These are phyloP conservation scores for Idaea dimidiata DNA, from an alignment of 2,888 invertebrate genomes.

Conservation along the genomic window DNA sequence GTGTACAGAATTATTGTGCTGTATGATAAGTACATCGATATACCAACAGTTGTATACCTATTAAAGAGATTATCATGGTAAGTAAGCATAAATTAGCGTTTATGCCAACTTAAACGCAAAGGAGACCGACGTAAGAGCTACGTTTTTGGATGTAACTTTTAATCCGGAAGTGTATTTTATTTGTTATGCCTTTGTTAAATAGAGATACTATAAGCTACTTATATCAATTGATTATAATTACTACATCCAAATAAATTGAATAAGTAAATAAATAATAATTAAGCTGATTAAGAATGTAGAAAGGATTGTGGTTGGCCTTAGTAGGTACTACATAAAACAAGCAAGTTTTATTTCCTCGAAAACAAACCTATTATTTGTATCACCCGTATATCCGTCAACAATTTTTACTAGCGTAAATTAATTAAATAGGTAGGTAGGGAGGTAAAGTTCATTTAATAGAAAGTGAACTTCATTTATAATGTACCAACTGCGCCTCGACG, in stretches of 20 bases:
- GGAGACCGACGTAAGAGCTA: background rate
- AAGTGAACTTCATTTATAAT: background rate
- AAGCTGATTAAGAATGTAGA: slow-evolving; percentile 16
- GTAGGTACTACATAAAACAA: slow-evolving; percentile 9
- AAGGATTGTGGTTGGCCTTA: slow-evolving; percentile 32
- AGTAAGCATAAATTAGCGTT: background rate
- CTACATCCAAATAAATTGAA: background rate
- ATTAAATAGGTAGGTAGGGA: background rate
- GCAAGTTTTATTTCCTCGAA: slow-evolving; percentile 11
- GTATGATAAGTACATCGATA: background rate
- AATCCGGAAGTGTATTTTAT: too few species aligned
- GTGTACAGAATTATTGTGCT: background rate
- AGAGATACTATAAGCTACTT: background rate
- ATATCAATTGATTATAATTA: background rate
- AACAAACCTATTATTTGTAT: background rate
- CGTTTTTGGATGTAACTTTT: too few species aligned
- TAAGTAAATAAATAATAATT: slow-evolving; percentile 1
- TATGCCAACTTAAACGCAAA: too few species aligned
- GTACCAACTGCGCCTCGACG: too few species aligned
- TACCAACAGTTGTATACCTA: background rate
- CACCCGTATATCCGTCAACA: background rate
- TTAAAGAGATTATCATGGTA: background rate
- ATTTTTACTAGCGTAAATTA: too few species aligned
- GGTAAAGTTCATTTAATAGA: background rate
- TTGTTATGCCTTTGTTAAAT: too few species aligned